Base-by-base conservation (phyloP, 2,888 invertebrate species). In the Leucoptera coffeella region DNA sequence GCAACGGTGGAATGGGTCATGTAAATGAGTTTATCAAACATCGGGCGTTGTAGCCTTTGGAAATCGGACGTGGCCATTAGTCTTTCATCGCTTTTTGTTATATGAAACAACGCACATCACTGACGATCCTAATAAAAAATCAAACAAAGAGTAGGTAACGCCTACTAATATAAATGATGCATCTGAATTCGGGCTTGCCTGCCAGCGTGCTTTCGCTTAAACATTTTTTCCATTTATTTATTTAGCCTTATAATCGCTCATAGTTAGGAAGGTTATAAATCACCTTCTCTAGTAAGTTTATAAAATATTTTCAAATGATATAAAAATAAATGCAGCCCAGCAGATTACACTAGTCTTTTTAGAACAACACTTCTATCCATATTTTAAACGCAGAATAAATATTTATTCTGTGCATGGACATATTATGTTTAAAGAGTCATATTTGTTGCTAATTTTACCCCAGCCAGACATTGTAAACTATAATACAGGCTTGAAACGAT, bases 121-220 rank as follows among this genome's bases (percentile, higher is more conserved):
- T 51, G 47, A 50, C 50, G 47, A 48, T 39, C 43, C 45, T 43
- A 48, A 55, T 58, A 59, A 61, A 45, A 59, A 52, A 56, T 47
- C 54, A 61, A 57, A 59, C 58, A 64, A 61, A 64, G 59, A 58
- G 55, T 45, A 55, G 50, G n/a, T n/a, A n/a, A n/a, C n/a, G n/a
- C n/a, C n/a, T n/a, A n/a, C n/a, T 57, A 64, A 65, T 65, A 67
- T 65, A 62, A 69, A 67, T 62, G 62, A 67, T 60, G 56, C 56
- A 50, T 47, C 59, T 62, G n/a, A 62, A 65, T 59, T 47, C 46
- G 50, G 56, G 51, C 55, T 60, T 57, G 53, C 59, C 52, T 41
- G 42, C 46, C 44, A 43, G 47, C 52, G 49, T 49, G 56, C 46
- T 46, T n/a, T n/a, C n/a, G n/a, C n/a, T n/a, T n/a, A n/a, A n/a